Base-by-base conservation (phyloP, 2,113 vertebrate genomes). In the Thamnaconus septentrionalis region DNA sequence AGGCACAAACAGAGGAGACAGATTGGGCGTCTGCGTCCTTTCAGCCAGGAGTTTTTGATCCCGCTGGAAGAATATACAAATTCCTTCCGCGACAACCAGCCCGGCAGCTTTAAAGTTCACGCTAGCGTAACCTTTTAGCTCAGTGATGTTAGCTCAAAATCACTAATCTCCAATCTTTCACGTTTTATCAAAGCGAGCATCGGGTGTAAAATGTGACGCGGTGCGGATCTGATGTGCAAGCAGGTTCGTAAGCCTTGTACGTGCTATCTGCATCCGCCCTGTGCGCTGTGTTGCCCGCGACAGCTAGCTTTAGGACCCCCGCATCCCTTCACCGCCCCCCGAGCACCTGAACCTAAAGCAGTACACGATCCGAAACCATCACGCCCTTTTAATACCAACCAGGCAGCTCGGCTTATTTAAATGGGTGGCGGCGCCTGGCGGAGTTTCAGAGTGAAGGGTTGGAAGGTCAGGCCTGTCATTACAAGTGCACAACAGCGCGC, bases 401-500 rank as follows among this genome's bases (percentile, higher is more conserved):
- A 79, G 81, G 61, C 74, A 56, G 71, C 53, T 54, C 59, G 61
- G 61, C 82, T 89, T 78, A 85, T 87, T 88, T 58, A 63, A 71
- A 88, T 82, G 83, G 65, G 68, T 8, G 73, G 73, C 71, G 5
- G 5, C 50, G 67, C 71, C 69, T 63, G 18, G 66, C 67, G 68
- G 60, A 64, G 82, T 83, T 86, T 86, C 84, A 68, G 71, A 46
- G 67, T 53, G 75, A 71, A 82, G 61, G 88, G 88, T 86, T 82
- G 82, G 76, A 85, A 85, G 85, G 83, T 88, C 85, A 82, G 76
- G 58, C 59, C 56, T 66, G 73, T 84, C 87, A 75, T 82, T 83
- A 82, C 46, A 62, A 71, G 66, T 71, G 65, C 66, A 68, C 73
- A 71, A 74, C 79, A 56, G 57, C 75, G 60, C 44, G 47, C 66